Base-by-base conservation (phyloP, 2,888 invertebrate species). In the Dendrolimus pini region DNA sequence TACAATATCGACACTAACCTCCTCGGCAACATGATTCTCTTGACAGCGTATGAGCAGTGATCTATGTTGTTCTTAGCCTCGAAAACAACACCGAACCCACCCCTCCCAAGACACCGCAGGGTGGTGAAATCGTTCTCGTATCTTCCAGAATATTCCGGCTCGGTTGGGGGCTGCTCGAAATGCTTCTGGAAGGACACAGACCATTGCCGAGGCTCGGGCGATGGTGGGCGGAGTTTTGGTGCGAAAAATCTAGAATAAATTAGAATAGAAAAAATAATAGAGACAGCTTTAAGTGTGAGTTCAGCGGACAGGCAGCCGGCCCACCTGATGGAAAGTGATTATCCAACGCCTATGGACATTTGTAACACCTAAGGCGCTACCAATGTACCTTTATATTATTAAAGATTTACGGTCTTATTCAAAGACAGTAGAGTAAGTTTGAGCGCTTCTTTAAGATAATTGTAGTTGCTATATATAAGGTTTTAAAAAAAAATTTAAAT, bases 71-170 rank as follows among this genome's bases (percentile, higher is more conserved):
- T 98, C 77, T 93, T 94, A 0, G 97, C 98, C 79, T 98, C 96
- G 80, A 99, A 99, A 0, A 99, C 99, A 2, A 99, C 95, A 0
- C 99, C 99, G 83, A 98, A 99, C 0, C 99, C 99, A 18, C 99
- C 99, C 68, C 93, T 93, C 0, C 98, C 98, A 13, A 98, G 88
- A 66, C 96, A 95, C 62, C 94, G 91, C 42, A 97, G 86, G 41
- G 95, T 94, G 55, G 95, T 94, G 83, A 98, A 99, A 78, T 98
- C 98, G 1, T 93, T 93, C 63, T 94, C 91, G 79, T 97, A 99
- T 55, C 98, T 67, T 1, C 89, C 65, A 85, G 94, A 65, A 71
- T 87, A 86, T 76, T 93, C 82, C 1, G 74, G 61, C 9, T 64
- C 64, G 1, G 65, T 58, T 0, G 77, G 64, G 1, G 72, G 59